These are phyloP conservation scores for Pandemis cinnamomeana DNA, from an alignment of 2,888 invertebrate species.

Conservation along the genomic window DNA sequence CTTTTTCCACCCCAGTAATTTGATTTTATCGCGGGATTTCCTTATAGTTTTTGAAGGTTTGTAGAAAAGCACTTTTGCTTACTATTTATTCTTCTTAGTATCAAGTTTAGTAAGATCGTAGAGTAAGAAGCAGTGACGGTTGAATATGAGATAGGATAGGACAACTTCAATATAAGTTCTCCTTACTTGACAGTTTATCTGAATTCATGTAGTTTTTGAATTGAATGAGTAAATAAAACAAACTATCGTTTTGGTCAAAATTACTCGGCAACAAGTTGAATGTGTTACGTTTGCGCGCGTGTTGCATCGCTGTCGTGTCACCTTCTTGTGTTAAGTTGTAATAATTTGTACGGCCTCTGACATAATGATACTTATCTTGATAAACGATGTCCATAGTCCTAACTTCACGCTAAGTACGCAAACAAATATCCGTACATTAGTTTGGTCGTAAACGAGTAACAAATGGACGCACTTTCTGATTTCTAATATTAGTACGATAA, in stretches of 20 bases:
- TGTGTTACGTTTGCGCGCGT: neutral
- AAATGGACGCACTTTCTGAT: conserved; percentile 7
- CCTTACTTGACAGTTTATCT: too few relatives aligned
- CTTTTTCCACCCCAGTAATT: conserved; percentile 17
- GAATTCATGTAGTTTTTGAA: too few relatives aligned
- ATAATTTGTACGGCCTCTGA: neutral
- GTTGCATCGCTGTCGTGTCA: neutral
- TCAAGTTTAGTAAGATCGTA: too few relatives aligned
- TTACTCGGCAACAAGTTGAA: too few relatives aligned
- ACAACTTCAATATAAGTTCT: too few relatives aligned
- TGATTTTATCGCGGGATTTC: conserved; percentile 2
- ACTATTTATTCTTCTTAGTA: too few relatives aligned
- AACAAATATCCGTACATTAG: neutral
- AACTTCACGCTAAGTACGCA: neutral
- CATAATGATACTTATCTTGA: neutral
- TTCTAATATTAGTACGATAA: conserved; percentile 10
- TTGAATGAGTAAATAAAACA: too few relatives aligned
- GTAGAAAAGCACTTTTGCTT: neutral
- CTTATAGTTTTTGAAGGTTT: conserved; percentile 2
- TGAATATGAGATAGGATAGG: too few relatives aligned
- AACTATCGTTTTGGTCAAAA: too few relatives aligned
- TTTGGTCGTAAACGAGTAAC: neutral
- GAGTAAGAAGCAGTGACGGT: too few relatives aligned
- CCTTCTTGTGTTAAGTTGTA: neutral
- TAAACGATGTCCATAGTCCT: neutral